Evolutionary conservation across 2,888 invertebrate species (phyloP), one percentile per base, ranked within the genome.

Genomic region (Scaptodrosophila latifasciaeformis): DNA sequence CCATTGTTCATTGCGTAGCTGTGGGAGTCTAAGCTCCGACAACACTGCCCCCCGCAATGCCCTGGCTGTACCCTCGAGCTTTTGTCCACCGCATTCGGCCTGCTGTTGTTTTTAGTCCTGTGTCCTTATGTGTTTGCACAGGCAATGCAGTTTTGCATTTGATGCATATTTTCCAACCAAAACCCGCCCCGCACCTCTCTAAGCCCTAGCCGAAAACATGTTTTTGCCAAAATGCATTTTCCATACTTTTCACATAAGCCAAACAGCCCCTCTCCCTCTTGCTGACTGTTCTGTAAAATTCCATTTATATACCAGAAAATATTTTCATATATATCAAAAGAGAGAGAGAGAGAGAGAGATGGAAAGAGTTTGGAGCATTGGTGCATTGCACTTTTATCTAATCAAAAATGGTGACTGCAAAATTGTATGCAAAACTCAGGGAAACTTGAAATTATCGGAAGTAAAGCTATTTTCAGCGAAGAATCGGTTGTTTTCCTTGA

Each of bases 201-300:
- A n/a, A n/a, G n/a, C n/a, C n/a, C n/a, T n/a, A 30, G 54, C 49
- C 44, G 50, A 46, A 49, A 62, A 57, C 68, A 62, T 75, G 72
- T 78, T 72, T 74, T 74, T 77, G 70, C 62, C 76, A 72, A 76
- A 74, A 76, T 76, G 75, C 75, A 78, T 76, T 75, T 75, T 63
- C n/a, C 79, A 75, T 76, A 68, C 64, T 72, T 67, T 6, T 27
- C 70, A 63, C 65, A 65, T 71, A 65, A 65, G 63, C 70, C 70
- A 44, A 46, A 18, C 29, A 46, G 18, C 46, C 46, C 27, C 35
- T 29, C 10, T 24, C 47, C 61, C 52, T 19, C 18, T 39, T 4
- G n/a, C n/a, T n/a, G n/a, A n/a, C n/a, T 24, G 6, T 10, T 10
- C 12, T 12, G 18, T 42, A 10, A 24, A 42, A 18, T 21, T n/a